These are phyloP conservation scores for Lagodon rhomboides DNA, from an alignment of 2,797 vertebrate species.

Conservation along the genomic window DNA sequence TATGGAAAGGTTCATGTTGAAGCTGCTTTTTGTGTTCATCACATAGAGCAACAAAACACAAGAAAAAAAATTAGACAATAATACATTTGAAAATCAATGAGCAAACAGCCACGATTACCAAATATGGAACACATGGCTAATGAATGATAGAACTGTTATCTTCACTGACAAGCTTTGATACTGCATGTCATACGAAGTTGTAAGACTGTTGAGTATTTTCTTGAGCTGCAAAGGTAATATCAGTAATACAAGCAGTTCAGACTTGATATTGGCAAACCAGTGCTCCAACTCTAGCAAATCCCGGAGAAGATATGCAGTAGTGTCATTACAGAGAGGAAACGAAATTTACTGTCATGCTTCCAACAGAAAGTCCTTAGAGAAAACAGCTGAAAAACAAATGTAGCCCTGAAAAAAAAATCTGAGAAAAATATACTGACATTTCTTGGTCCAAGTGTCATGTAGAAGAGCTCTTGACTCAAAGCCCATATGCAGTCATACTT, in stretches of 20 bases:
- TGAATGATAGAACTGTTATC: not conserved
- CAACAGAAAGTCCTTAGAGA: constrained; percentile 66
- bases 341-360: constrained; percentile 66
- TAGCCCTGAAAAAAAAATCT: constrained; percentile 32
- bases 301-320: constrained; percentile 46
- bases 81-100: not conserved
- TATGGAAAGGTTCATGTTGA: constrained; percentile 14
- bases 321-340: constrained; percentile 59
- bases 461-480: constrained; percentile 55
- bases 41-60: not conserved
- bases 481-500: constrained; percentile 37
- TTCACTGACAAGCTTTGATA: not conserved
- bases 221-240: constrained; percentile 9
- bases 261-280: constrained; percentile 36
- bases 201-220: not conserved
- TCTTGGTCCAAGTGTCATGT: constrained; percentile 55
- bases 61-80: not conserved
- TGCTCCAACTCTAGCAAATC: constrained; percentile 51
- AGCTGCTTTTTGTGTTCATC: not conserved
- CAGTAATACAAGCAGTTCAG: constrained; percentile 19
- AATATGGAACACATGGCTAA: not conserved
- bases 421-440: constrained; percentile 39
- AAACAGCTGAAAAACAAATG: constrained; percentile 81
- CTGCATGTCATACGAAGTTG: not conserved
- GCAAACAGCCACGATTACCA: not conserved